A percentile compares a stretch with the other conserved stretches of the same genome.
Conservation (phyloP, 2,797 vertebrate species). For the Dallia pectoralis region DNA sequence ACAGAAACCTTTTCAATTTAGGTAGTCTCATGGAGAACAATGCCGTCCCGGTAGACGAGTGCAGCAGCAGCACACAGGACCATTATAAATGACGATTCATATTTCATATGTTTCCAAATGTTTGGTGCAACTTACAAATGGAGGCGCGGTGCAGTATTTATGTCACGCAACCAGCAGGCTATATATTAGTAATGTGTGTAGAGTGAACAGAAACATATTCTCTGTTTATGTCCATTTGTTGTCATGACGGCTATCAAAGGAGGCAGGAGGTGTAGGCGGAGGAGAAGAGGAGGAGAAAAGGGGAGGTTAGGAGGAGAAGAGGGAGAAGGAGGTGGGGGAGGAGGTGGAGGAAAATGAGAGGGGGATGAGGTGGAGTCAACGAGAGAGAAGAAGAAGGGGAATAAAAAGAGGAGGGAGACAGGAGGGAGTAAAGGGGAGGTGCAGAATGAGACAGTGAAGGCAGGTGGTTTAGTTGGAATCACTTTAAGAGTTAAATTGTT, state of each 20-base stretch:
- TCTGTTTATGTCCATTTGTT: constrained; percentile 81
- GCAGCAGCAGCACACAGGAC: constrained; percentile 74
- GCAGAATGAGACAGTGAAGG: too few species aligned
- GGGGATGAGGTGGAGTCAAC: too few species aligned
- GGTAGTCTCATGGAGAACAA: constrained; percentile 80
- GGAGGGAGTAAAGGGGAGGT: too few species aligned
- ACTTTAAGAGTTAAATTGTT: too few species aligned
- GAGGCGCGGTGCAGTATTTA: constrained; percentile 92
- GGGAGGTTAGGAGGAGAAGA: constrained; percentile 18
- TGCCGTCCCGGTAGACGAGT: constrained; percentile 72
- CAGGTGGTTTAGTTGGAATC: too few species aligned
- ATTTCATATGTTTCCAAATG: constrained; percentile 89
- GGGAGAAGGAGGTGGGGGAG: constrained; percentile 15
- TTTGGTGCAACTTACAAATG: constrained; percentile 87
- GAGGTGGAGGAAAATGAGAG: constrained; percentile 16
- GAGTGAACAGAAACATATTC: constrained; percentile 78
- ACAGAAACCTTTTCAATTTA: constrained; percentile 84
- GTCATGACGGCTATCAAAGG: constrained; percentile 63
- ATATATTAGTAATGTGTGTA: constrained; percentile 89
- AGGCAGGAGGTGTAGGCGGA: not conserved
- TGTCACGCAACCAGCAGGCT: constrained; percentile 86
- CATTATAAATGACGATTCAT: constrained; percentile 91
- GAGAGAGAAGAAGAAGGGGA: too few species aligned
- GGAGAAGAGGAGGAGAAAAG: constrained; percentile 19
- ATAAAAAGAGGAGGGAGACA: too few species aligned